Base-by-base conservation (phyloP, 2,113 vertebrate species). In the Cottus gobio region DNA sequence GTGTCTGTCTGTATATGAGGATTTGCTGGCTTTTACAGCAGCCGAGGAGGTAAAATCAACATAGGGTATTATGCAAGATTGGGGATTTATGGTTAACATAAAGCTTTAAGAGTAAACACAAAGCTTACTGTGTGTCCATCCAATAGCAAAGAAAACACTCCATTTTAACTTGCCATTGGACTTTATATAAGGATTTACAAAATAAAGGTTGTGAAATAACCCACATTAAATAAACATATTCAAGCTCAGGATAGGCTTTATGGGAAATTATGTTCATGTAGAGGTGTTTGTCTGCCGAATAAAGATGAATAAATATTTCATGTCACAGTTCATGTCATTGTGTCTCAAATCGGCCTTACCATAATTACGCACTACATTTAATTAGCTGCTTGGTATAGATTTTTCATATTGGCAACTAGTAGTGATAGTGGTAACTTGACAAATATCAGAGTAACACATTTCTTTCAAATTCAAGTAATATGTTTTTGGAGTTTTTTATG, bases 71-170 rank as follows among this genome's bases (percentile, higher is more conserved):
- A 84, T 77, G 65, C 20, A 77, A 2, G 12, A 18, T 7, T 57
- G n/a, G 54, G 69, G 67, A 76, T 89, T 81, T 85, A 71, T 1
- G 3, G 36, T 79, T 87, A 68, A 85, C 50, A 75, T 65, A 26
- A 83, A 76, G 22, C 5, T 75, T 85, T 66, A 71, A 62, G 31
- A 73, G 66, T 73, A 34, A 85, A 71, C 73, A 88, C 46, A 62
- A 71, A 73, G 63, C 20, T 69, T 57, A 71, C 20, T 28, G 42
- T 84, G 68, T 64, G 39, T 61, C 18, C 15, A 67, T 64, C 61
- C 18, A 12, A 50, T 34, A 34, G 46, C 30, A 57, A 37, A 13
- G 42, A 63, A 66, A 71, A 58, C n/a, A 66, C 39, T 42, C 7
- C 8, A 6, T 36, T 16, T 76, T 26, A 82, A 63, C 60, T 44